These are phyloP conservation scores for Cryptomyrus ogoouensis DNA, from an alignment of 2,113 vertebrate genomes.

Conservation along the genomic window DNA sequence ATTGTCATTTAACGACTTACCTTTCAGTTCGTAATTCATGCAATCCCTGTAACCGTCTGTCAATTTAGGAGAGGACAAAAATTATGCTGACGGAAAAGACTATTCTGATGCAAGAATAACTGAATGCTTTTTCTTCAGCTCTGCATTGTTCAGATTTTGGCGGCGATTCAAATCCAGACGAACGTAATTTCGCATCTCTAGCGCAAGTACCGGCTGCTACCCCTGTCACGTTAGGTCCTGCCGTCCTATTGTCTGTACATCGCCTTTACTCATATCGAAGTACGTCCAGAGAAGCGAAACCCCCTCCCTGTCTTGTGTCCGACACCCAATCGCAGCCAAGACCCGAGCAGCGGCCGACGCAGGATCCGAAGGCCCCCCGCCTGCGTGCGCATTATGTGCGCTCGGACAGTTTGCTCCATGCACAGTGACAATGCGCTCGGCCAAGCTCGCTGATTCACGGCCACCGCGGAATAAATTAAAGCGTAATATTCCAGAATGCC, in stretches of 20 bases:
- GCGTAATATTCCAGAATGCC: not conserved
- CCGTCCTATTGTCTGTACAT: not conserved
- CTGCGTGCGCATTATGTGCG: not conserved
- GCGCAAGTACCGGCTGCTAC: not conserved
- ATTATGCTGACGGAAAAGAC: not conserved
- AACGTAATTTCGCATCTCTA: not conserved
- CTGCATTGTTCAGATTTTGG: not conserved
- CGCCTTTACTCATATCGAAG: not conserved
- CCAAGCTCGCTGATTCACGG: not conserved
- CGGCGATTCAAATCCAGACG: not conserved
- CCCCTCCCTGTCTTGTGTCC: not conserved
- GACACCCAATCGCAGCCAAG: slow-evolving; percentile 3
- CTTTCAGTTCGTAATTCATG: not conserved
- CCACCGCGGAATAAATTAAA: not conserved
- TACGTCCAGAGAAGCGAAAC: not conserved
- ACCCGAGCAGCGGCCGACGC: not conserved
- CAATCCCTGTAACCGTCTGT: not conserved
- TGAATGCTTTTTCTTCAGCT: not conserved
- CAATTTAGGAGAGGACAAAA: not conserved
- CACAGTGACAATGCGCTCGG: not conserved
- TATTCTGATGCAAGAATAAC: not conserved
- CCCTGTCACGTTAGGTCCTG: not conserved
- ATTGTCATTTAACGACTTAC: not conserved
- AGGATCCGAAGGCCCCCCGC: not conserved
- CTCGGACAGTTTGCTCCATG: not conserved